A percentile compares a stretch with the other conserved stretches of the same genome.
These are phyloP conservation scores for Megaustenia siamemsis DNA, from an alignment of 2,888 invertebrate species.

Conservation along the genomic window DNA sequence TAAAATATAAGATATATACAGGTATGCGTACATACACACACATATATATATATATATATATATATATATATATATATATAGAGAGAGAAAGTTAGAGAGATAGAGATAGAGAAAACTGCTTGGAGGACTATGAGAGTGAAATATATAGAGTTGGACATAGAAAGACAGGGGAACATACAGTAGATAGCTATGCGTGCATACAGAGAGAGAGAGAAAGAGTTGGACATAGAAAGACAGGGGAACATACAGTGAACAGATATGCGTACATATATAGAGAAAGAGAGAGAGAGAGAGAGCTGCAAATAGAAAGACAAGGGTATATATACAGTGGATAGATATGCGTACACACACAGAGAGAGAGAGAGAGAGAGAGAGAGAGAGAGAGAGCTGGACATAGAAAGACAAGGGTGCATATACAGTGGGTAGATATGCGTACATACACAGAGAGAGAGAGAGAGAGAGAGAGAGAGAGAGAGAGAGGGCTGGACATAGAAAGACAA, in stretches of 20 bases:
- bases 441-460: slow-evolving; percentile 12
- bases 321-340: too few relatives aligned
- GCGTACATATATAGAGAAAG: too few relatives aligned
- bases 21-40: slow-evolving; percentile 23
- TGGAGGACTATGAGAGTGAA: neutral
- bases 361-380: neutral
- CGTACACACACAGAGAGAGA: neutral
- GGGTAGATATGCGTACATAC: neutral
- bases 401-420: neutral
- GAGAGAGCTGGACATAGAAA: neutral
- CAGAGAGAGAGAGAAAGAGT: too few relatives aligned
- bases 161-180: too few relatives aligned
- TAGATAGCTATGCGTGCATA: too few relatives aligned
- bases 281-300: neutral
- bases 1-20: slow-evolving; percentile 23
- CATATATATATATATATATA: slow-evolving; percentile 7
- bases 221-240: too few relatives aligned
- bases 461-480: neutral
- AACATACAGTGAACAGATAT: too few relatives aligned
- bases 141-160: neutral
- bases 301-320: too few relatives aligned
- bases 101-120: neutral
- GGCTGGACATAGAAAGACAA: neutral
- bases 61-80: neutral
- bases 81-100: neutral